Evolutionary conservation across 2,888 invertebrate genomes (phyloP).

Genomic region (Lasius fuliginosus): DNA sequence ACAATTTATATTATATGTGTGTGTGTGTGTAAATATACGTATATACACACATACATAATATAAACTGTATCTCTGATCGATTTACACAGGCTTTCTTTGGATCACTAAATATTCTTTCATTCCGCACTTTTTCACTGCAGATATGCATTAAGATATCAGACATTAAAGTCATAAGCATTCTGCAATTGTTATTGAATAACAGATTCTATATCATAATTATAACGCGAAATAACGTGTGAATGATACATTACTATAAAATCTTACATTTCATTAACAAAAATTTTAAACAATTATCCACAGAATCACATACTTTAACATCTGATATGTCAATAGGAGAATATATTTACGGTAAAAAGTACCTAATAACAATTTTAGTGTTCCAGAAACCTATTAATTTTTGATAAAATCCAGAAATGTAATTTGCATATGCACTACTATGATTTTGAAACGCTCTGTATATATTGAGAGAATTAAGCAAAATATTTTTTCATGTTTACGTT

Average conservation of each 20-base stretch:
- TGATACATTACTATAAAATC: not conserved
- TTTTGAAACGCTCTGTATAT: constrained; percentile 23
- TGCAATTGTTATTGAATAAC: not conserved
- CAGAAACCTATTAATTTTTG: not conserved
- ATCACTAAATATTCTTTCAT: not conserved
- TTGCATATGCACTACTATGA: constrained; percentile 28
- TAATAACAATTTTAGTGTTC: not conserved
- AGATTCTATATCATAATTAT: not conserved
- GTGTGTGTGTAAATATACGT: constrained; percentile 52
- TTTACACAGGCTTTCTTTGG: not conserved
- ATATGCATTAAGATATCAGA: not conserved
- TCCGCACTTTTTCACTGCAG: not conserved
- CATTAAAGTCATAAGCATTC: not conserved
- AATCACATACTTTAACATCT: constrained; percentile 7
- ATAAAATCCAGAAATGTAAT: not conserved
- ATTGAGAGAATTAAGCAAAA: constrained; percentile 5
- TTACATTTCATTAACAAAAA: constrained; percentile 1
- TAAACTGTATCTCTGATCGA: constrained; percentile 22
- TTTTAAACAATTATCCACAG: constrained; percentile 1
- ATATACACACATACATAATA: constrained; percentile 7
- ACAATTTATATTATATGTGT: constrained; percentile 54
- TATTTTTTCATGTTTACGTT: constrained; percentile 43
- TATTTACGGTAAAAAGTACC: not conserved
- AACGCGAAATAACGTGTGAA: not conserved
- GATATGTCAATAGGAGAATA: not conserved